Evolutionary conservation across 2,113 vertebrate species (phyloP).

Genomic region (Muntiacus muntjak): DNA sequence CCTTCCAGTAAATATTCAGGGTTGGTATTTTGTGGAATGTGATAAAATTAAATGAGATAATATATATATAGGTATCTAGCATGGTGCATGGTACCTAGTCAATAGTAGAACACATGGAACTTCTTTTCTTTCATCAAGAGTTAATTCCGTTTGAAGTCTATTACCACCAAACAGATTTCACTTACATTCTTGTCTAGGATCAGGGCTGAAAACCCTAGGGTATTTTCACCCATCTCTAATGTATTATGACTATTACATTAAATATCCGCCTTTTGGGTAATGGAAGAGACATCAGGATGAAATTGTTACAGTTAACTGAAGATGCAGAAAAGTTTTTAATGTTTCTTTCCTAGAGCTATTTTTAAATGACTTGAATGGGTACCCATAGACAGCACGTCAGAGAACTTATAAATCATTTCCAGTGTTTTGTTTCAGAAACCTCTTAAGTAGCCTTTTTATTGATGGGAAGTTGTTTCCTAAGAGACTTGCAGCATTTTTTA

Average conservation of each 20-base stretch:
- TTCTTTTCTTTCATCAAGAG: background rate
- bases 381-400: background rate
- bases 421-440: background rate
- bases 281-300: background rate
- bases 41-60: background rate
- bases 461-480: conserved; percentile 17
- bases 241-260: background rate
- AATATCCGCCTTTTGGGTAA: background rate
- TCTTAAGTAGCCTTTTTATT: conserved; percentile 26
- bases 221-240: background rate
- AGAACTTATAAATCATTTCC: background rate
- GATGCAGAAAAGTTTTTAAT: background rate
- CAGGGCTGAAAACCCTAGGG: background rate
- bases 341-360: background rate
- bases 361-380: background rate
- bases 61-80: background rate
- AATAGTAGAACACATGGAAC: background rate
- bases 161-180: background rate
- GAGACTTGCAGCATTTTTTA: background rate
- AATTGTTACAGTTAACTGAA: background rate
- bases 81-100: background rate
- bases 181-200: background rate
- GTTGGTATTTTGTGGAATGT: background rate
- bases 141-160: background rate
- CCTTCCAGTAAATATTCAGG: background rate